Percentiles rank a stretch among this genome's conserved stretches.
Conservation (phyloP, 1,140 invertebrate species). For the Dinothrombium tinctorium region DNA sequence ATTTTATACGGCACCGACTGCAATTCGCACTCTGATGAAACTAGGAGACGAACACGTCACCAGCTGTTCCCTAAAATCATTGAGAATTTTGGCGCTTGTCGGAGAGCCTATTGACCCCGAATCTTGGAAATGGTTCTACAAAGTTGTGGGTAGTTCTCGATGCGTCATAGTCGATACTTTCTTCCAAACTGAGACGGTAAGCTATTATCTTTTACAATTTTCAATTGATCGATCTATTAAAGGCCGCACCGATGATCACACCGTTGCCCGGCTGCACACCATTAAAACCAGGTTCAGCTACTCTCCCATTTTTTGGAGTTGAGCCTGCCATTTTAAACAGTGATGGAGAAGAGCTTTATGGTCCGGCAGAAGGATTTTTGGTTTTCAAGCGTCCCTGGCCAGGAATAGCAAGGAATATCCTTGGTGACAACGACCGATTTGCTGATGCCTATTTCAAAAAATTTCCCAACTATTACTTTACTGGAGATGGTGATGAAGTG, state of each 20-base stretch:
- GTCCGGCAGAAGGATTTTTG: constrained; percentile 73
- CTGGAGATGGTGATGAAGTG: constrained; percentile 59
- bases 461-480: too few relatives aligned
- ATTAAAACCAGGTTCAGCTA: constrained; percentile 86
- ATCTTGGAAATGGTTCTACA: constrained; percentile 93
- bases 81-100: constrained; percentile 72
- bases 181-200: constrained; percentile 98
- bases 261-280: constrained; percentile 78
- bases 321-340: constrained; percentile 64
- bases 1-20: constrained; percentile 96
- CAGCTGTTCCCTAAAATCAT: constrained; percentile 23
- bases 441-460: constrained; percentile 83
- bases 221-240: too few relatives aligned
- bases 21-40: constrained; percentile 86
- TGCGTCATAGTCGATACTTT: constrained; percentile 85
- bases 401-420: constrained; percentile 83
- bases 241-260: constrained; percentile 63
- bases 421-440: constrained; percentile 72
- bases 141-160: constrained; percentile 41
- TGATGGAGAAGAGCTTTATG: constrained; percentile 56
- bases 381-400: constrained; percentile 62
- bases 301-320: constrained; percentile 90
- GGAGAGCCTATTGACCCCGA: constrained; percentile 93
- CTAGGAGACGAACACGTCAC: constrained; percentile 31
- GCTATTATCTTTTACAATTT: too few relatives aligned